These are phyloP conservation scores for Podarcis muralis DNA, from an alignment of 2,113 vertebrate genomes.

Conservation along the genomic window DNA sequence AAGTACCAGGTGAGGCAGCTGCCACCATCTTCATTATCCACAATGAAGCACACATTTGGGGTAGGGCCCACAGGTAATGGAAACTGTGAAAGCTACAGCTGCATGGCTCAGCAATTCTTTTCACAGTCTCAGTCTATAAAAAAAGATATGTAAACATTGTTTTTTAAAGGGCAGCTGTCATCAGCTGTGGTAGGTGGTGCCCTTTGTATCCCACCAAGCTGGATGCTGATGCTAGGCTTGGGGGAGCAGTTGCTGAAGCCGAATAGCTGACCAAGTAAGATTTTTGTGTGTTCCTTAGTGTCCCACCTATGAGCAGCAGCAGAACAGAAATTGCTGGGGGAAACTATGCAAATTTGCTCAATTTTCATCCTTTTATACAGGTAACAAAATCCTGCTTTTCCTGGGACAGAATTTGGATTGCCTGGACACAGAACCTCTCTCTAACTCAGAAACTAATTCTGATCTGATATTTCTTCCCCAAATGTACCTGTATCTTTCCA, in stretches of 20 bases:
- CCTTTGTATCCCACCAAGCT: no score
- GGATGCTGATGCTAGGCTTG: no score
- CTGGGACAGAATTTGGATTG: background rate
- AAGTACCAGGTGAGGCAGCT: no score
- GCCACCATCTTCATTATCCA: no score
- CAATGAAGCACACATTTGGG: no score
- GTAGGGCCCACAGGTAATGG: no score
- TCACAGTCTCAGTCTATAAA: no score
- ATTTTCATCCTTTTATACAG: background rate
- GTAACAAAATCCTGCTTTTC: background rate
- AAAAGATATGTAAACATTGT: no score
- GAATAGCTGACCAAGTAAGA: background rate
- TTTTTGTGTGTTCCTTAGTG: background rate
- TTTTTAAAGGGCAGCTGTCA: no score
- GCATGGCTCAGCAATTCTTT: no score
- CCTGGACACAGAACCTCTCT: background rate
- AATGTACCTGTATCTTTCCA: background rate
- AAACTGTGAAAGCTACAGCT: no score
- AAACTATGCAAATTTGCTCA: background rate
- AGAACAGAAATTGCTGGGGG: background rate
- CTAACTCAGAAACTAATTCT: background rate
- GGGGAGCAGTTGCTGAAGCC: background rate
- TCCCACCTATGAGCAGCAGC: slow-evolving; percentile 7
- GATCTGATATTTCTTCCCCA: background rate
- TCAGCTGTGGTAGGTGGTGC: no score